Conservation (phyloP, 30 jellyfish, hydroid and myxozoan genomes). For the Hydra vulgaris region DNA sequence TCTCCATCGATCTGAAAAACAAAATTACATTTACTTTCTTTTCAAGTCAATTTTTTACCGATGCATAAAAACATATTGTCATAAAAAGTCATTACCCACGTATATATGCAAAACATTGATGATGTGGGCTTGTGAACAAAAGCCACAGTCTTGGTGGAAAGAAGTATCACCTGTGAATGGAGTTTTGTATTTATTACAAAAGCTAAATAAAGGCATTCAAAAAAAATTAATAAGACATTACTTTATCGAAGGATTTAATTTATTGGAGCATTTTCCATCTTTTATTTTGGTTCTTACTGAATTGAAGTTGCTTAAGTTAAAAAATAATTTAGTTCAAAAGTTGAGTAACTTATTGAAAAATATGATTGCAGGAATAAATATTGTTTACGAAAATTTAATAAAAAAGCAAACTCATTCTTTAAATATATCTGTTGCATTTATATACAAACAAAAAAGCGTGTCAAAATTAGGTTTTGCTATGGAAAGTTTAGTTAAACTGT, state of each 20-base stretch:
- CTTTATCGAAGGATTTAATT: not conserved
- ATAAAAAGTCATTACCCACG: not conserved
- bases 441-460: not conserved
- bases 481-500: not conserved
- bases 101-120: not conserved
- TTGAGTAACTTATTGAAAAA: no score
- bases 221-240: not conserved
- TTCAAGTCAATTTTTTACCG: not conserved
- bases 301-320: no score
- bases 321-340: no score
- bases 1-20: not conserved
- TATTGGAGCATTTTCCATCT: not conserved
- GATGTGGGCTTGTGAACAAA: not conserved
- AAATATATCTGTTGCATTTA: not conserved
- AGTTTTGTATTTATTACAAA: not conserved
- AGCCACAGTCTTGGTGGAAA: not conserved
- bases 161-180: not conserved
- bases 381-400: not conserved
- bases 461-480: not conserved
- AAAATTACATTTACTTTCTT: not conserved
- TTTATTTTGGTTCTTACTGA: not conserved
- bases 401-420: no score
- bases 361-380: not conserved
- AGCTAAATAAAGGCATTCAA: not conserved
- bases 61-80: not conserved